These are phyloP conservation scores for Zoanthus sociatus DNA, from an alignment of 92 coral and sea anemone species.

Conservation along the genomic window DNA sequence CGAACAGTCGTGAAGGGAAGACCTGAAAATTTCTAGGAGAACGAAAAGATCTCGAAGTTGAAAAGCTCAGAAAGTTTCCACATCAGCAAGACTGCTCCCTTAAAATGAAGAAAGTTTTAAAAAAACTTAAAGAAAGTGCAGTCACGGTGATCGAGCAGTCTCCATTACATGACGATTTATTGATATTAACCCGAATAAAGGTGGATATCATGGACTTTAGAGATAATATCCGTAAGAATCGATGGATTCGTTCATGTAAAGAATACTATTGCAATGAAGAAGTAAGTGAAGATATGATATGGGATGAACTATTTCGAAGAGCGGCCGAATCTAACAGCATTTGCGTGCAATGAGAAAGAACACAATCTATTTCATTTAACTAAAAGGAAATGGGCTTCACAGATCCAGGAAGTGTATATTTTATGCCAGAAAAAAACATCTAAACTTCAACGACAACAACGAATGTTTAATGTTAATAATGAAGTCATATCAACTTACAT, in stretches of 20 bases:
- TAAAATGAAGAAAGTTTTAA: slow-evolving; percentile 24
- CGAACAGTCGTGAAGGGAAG: neutral
- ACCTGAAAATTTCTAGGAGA: neutral
- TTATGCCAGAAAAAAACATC: neutral
- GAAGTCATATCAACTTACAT: neutral
- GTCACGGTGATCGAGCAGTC: neutral
- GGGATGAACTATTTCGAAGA: slow-evolving; percentile 41
- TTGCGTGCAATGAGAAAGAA: neutral
- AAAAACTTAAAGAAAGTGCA: slow-evolving; percentile 33
- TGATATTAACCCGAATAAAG: slow-evolving; percentile 31
- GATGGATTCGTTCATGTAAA: neutral
- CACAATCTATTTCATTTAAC: neutral
- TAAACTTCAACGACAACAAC: neutral
- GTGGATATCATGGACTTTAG: slow-evolving; percentile 27
- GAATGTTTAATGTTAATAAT: neutral
- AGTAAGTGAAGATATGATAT: neutral
- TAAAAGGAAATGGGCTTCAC: neutral
- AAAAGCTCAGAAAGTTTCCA: neutral
- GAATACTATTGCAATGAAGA: neutral
- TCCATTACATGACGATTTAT: slow-evolving; percentile 8
- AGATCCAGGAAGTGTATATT: neutral
- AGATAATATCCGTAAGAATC: slow-evolving; percentile 5
- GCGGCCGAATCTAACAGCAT: slow-evolving; percentile 10
- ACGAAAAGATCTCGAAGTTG: neutral
- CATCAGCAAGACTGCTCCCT: neutral